These are phyloP conservation scores for Poeciliopsis infans DNA, from an alignment of 2,797 vertebrate genomes.

Conservation along the genomic window DNA sequence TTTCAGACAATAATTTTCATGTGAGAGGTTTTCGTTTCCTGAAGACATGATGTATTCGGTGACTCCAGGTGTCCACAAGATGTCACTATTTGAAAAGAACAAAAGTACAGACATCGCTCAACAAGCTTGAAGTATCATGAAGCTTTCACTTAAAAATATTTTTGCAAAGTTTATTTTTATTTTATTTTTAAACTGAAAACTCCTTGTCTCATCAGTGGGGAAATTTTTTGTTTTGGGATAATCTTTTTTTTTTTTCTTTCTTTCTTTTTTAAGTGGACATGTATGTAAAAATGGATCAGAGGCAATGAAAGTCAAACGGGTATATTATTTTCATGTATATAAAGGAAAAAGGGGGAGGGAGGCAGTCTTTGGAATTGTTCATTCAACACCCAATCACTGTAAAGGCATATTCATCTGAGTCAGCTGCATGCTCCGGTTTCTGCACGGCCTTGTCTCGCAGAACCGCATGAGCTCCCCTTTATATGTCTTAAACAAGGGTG, in stretches of 20 bases:
- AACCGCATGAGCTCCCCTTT: slow-evolving; percentile 84
- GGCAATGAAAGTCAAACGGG: slow-evolving; percentile 47
- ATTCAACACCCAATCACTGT: slow-evolving; percentile 81
- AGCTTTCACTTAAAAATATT: slow-evolving; percentile 14
- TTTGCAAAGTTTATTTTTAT: background rate
- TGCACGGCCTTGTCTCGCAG: slow-evolving; percentile 79
- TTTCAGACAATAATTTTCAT: background rate
- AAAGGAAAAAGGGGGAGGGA: slow-evolving; percentile 49
- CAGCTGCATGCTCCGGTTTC: slow-evolving; percentile 85
- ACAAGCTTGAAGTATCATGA: slow-evolving; percentile 3
- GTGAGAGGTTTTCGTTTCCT: background rate
- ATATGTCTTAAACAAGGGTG: slow-evolving; percentile 86
- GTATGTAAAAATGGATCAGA: slow-evolving; percentile 43
- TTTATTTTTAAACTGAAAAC: slow-evolving; percentile 6
- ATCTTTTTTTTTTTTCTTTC: slow-evolving; percentile 14
- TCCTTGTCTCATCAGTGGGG: background rate
- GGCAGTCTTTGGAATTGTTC: slow-evolving; percentile 76
- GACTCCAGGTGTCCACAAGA: slow-evolving; percentile 71
- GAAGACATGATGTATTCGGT: background rate
- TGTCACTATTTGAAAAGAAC: slow-evolving; percentile 74
- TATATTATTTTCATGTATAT: slow-evolving; percentile 45
- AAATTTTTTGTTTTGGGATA: background rate
- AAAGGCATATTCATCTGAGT: slow-evolving; percentile 83
- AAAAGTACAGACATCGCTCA: slow-evolving; percentile 16
- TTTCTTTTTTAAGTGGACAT: slow-evolving; percentile 21